Evolutionary conservation across 2,888 invertebrate species (phyloP), one percentile per base, ranked within the genome.

Genomic region (Temnothorax ravouxi): DNA sequence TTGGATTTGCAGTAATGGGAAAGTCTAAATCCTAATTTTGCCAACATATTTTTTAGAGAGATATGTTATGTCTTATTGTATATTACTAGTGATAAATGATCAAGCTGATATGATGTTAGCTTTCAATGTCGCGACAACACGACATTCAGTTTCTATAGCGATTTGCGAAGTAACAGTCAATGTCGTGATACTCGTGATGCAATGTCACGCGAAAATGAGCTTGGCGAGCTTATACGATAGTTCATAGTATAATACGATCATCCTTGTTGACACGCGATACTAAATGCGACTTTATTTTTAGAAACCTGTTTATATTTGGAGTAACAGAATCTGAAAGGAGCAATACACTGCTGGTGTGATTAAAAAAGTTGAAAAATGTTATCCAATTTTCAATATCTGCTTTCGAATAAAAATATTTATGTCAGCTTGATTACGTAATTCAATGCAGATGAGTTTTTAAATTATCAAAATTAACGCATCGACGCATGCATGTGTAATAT

Each of bases 101-200:
- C 54, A 56, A 56, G 18, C 21, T 21, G 38, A 13, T 11, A 21
- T 13, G 13, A 29, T 56, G 21, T 79, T 69, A 34, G 47, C 18
- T 34, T 72, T 62, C 47, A 79, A 79, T 79, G 79, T 56, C 71
- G 59, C 29, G 21, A 71, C 18, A 41, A 9, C 41, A 56, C 71
- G 75, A 75, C 50, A 47, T 47, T 72, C 13, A 79, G 79, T 79
- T 72, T 72, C 79, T 59, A 79, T 79, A 79, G 79, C 56, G 59
- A 72, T 59, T 13, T 59, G 56, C 21, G 34, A 21, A 56, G 56
- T 72, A 79, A 72, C 79, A 79, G 44, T 56, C 72, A 71, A 71
- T 77, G 69, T 54, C 69, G 71, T 56, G 52, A 66, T 67, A 52
- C 69, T 54, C 69, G 71, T 56, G 52, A 67, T 67, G 67, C 69